phyloP scores from a whole-genome alignment of 2,797 vertebrate species.

The Oreochromis mossambicus region DNA sequence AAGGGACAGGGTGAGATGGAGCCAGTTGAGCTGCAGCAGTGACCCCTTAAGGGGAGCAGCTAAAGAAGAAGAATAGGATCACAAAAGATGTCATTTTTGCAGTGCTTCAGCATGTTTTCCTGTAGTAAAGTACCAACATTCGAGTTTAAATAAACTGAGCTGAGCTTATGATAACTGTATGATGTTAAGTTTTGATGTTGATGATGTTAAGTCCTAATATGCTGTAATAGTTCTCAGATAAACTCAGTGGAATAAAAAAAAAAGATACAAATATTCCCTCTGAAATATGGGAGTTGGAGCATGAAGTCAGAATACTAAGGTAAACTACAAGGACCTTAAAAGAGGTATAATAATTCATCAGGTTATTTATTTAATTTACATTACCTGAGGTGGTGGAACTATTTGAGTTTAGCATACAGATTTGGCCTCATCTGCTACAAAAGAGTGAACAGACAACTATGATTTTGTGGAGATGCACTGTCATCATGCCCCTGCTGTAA shows the following conservation, averaged over 20 bases:
- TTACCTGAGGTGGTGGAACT: too few relatives aligned
- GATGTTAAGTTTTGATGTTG: neutral
- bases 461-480: neutral
- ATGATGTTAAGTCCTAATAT: neutral
- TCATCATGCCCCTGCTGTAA: neutral
- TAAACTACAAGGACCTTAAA: neutral
- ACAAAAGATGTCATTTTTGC: neutral
- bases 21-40: neutral
- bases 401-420: neutral
- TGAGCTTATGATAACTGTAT: neutral
- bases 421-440: neutral
- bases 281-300: neutral
- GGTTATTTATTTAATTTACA: neutral
- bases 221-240: neutral
- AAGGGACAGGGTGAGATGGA: neutral
- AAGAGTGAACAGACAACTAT: neutral
- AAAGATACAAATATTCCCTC: neutral
- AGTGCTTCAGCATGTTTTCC: neutral
- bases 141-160: neutral
- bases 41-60: neutral
- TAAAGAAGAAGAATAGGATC: neutral
- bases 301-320: neutral
- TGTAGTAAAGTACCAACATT: neutral
- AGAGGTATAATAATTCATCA: neutral
- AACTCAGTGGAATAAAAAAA: neutral